These are phyloP conservation scores for Empidonax alnorum DNA, from an alignment of 2,113 vertebrate species.

Conservation along the genomic window DNA sequence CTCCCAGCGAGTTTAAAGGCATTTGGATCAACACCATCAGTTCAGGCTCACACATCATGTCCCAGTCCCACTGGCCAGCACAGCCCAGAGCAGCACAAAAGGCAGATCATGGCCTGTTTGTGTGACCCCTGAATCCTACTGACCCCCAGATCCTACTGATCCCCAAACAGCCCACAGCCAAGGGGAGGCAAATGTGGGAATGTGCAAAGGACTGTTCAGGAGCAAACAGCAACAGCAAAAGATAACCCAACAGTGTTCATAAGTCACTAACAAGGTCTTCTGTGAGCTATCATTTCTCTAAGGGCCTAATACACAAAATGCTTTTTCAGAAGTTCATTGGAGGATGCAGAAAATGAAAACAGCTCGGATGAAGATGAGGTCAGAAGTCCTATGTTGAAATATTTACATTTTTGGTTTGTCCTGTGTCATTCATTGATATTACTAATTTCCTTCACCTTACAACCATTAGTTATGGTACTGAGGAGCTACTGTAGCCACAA, in stretches of 20 bases:
- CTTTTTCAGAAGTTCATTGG: constrained; percentile 34
- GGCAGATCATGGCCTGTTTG: background rate
- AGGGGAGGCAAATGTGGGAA: background rate
- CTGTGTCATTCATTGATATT: background rate
- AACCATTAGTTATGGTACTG: background rate
- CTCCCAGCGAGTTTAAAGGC: background rate
- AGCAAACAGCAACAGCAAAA: background rate
- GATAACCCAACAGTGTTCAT: background rate
- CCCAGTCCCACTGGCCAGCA: background rate
- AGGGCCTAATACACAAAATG: background rate
- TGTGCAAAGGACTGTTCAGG: background rate
- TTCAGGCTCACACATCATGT: background rate
- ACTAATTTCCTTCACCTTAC: background rate
- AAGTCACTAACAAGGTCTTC: background rate
- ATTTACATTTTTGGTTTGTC: background rate
- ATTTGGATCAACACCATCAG: background rate
- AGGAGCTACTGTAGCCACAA: background rate
- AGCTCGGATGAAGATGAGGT: constrained; percentile 50
- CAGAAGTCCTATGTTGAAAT: background rate
- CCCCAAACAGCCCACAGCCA: background rate
- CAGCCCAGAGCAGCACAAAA: background rate
- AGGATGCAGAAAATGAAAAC: background rate
- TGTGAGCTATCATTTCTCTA: background rate
- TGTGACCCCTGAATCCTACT: background rate
- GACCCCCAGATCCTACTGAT: background rate